Percentiles rank a stretch among this genome's conserved stretches.
phyloP scores from a whole-genome alignment of 2,797 vertebrate genomes.

The Leptoclinus maculatus region DNA sequence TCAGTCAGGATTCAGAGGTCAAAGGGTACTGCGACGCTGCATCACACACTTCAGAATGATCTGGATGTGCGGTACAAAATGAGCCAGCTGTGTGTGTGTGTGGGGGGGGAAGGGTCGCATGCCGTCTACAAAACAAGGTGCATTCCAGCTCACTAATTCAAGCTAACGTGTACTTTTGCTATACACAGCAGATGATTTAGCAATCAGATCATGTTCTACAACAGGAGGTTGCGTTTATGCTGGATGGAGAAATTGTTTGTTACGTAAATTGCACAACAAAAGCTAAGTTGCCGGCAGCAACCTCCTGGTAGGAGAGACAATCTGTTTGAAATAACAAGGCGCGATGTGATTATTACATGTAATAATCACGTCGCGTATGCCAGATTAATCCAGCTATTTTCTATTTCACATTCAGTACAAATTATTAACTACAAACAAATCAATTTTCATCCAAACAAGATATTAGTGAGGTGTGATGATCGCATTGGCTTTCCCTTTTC shows the following conservation, averaged over 20 bases:
- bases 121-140: constrained; percentile 12
- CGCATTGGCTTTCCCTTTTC: neutral
- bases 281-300: constrained; percentile 56
- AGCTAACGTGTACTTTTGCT: neutral
- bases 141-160: constrained; percentile 16
- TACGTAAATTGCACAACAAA: constrained; percentile 70
- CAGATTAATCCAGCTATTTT: constrained; percentile 49
- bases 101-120: constrained; percentile 24
- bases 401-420: constrained; percentile 36
- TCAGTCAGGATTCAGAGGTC: constrained; percentile 80
- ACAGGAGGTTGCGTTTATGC: constrained; percentile 47
- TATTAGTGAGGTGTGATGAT: constrained; percentile 24
- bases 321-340: constrained; percentile 45
- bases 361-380: neutral
- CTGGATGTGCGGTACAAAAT: constrained; percentile 48
- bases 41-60: constrained; percentile 50
- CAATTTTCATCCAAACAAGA: constrained; percentile 23
- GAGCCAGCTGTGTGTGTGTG: constrained; percentile 29
- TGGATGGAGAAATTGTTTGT: constrained; percentile 52
- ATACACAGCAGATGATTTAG: neutral
- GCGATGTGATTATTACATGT: constrained; percentile 53
- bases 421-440: constrained; percentile 15
- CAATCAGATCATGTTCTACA: constrained; percentile 2
- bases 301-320: constrained; percentile 39
- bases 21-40: constrained; percentile 68